Percentiles rank a stretch among this genome's conserved stretches.
Evolutionary conservation across 2,113 vertebrate genomes (phyloP).

Genomic region (Amphiprion ocellaris): DNA sequence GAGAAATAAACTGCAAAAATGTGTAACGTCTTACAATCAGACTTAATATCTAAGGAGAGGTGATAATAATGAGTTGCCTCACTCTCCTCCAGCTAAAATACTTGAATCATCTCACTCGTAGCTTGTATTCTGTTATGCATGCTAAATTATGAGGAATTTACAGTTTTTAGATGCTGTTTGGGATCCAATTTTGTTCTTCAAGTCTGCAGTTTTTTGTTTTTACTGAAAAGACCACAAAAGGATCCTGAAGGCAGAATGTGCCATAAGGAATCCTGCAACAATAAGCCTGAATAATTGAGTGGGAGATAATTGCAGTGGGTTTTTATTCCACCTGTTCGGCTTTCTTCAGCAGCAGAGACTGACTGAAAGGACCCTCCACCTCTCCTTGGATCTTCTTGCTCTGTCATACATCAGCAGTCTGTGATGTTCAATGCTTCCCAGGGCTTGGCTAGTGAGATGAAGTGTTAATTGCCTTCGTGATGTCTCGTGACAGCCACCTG

Average conservation of each 20-base stretch:
- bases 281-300: conserved; percentile 35
- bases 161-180: not conserved
- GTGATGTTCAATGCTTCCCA: not conserved
- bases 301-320: conserved; percentile 9
- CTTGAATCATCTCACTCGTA: not conserved
- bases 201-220: not conserved
- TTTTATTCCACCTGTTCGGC: conserved; percentile 8
- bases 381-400: conserved; percentile 4
- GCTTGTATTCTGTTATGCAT: conserved; percentile 19
- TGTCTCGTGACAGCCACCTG: not conserved
- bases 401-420: not conserved
- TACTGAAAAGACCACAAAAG: conserved; percentile 2
- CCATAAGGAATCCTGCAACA: conserved; percentile 18
- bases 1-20: conserved; percentile 4
- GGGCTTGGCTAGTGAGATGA: conserved; percentile 1
- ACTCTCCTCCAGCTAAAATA: not conserved
- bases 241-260: conserved; percentile 3
- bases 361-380: not conserved
- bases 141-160: not conserved
- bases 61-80: conserved; percentile 8
- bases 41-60: conserved; percentile 14
- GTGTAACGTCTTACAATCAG: conserved; percentile 7
- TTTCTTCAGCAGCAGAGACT: not conserved
- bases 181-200: not conserved
- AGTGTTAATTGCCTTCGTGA: not conserved